Evolutionary conservation across 2,113 vertebrate genomes (phyloP).

Genomic region (Lipophrys pholis): DNA sequence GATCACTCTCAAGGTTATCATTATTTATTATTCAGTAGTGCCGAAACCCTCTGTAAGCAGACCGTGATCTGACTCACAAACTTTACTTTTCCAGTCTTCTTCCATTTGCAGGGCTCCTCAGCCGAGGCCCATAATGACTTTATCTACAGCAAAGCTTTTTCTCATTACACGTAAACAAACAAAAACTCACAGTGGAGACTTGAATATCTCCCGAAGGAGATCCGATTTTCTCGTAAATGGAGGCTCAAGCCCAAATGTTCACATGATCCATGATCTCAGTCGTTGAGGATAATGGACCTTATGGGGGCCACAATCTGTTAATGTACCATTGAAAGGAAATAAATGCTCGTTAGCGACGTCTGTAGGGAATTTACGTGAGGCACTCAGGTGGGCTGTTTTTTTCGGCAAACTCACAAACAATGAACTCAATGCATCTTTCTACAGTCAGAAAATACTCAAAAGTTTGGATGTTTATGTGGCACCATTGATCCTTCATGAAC

Average conservation of each 20-base stretch:
- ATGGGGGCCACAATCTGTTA: conserved; percentile 42
- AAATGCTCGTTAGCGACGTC: conserved; percentile 21
- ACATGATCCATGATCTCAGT: conserved; percentile 15
- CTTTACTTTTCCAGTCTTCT: neutral
- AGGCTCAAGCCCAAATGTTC: conserved; percentile 33
- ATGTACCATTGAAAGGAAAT: conserved; percentile 49
- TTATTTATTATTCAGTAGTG: too few relatives aligned
- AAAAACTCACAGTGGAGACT: conserved; percentile 35
- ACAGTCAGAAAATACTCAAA: too few relatives aligned
- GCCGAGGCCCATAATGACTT: conserved; percentile 29
- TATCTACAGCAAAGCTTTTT: conserved; percentile 21
- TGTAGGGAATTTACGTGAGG: conserved; percentile 5
- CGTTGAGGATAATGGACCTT: conserved; percentile 59
- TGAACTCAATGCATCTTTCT: neutral
- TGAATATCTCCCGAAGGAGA: conserved; percentile 14
- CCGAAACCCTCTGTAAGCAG: too few relatives aligned
- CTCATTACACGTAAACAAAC: conserved; percentile 31
- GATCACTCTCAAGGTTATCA: too few relatives aligned
- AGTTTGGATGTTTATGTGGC: too few relatives aligned
- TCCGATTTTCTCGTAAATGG: conserved; percentile 50
- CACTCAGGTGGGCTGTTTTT: conserved; percentile 31
- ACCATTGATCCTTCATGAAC: too few relatives aligned
- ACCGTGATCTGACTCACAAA: neutral
- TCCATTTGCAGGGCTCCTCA: conserved; percentile 21
- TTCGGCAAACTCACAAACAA: neutral